Base-by-base conservation (phyloP, 2,113 vertebrate species). In the Propithecus coquereli region DNA sequence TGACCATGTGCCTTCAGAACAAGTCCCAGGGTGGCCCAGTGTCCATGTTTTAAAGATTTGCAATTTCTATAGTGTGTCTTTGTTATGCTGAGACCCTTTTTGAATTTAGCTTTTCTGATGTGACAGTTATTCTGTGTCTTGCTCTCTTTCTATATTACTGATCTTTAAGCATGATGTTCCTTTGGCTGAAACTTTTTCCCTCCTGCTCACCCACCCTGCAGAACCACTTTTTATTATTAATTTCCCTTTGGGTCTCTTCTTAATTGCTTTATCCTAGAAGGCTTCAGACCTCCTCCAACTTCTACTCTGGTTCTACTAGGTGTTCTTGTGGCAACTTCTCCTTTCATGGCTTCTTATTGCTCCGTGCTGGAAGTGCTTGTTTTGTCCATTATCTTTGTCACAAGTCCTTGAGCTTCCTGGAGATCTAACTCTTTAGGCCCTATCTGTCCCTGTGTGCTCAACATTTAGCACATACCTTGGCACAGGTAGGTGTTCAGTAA, bases 291-390 rank as follows among this genome's bases (percentile, higher is more conserved):
- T 74, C 40, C 9, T 52, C 34, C 23, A 30, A 0, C 59, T 79
- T 25, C n/a, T 73, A 3, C 3, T 8, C 6, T 0, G 23, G 1
- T 30, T 45, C 30, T 77, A 0, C 32, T 61, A 0, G 3, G 18
- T 66, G 25, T 14, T 40, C 17, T 23, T 30, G 37, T 12, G 32
- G 65, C 40, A 70, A 0, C 5, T 30, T 71, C 40, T 50, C 30
- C 22, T n/a, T 73, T 66, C 27, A 14, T 23, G 37, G 22, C 59
- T 11, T n/a, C 37, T 47, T 54, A 6, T 18, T 14, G 22, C 70
- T 37, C 5, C 25, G 40, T 86, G 30, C 8, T 45, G 20, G 5
- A 5, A 11, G 30, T 13, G 8, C 45, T n/a, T 43, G 5, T 82
- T 50, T 40, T 61, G 54, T 73, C 18, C 6, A 2, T 52, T 23